Percentiles rank a stretch among this genome's conserved stretches.
These are phyloP conservation scores for Tachysurus vachellii DNA, from an alignment of 2,113 vertebrate species.

Conservation along the genomic window DNA sequence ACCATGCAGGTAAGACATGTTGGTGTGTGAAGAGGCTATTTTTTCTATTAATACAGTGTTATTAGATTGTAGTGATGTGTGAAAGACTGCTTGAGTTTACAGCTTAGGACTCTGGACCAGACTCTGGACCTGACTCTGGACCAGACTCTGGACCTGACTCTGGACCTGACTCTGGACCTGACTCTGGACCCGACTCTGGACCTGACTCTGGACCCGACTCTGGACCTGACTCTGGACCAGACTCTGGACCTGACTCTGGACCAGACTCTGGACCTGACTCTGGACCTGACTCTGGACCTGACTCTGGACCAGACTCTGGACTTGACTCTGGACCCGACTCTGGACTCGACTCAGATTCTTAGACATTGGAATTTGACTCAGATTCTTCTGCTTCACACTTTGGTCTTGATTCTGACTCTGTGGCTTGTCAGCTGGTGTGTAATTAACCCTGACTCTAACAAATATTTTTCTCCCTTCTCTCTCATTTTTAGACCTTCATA, in stretches of 20 bases:
- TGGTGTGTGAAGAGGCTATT: neutral
- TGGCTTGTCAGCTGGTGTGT: neutral
- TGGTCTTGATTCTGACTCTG: neutral
- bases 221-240: too few relatives aligned
- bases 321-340: neutral
- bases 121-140: too few relatives aligned
- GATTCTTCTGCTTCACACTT: neutral
- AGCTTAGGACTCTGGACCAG: neutral
- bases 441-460: neutral
- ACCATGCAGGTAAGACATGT: slow-evolving; percentile 71
- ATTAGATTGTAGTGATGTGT: slow-evolving; percentile 10
- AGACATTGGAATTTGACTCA: neutral
- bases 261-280: too few relatives aligned
- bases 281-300: too few relatives aligned
- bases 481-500: slow-evolving; percentile 29
- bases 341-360: neutral
- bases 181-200: too few relatives aligned
- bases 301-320: neutral
- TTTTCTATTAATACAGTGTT: slow-evolving; percentile 21
- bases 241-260: too few relatives aligned
- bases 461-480: neutral
- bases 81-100: neutral
- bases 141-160: too few relatives aligned
- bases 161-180: too few relatives aligned
- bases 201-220: too few relatives aligned